Evolutionary conservation across 92 coral and sea anemone genomes (phyloP).

Genomic region (Plumapathes pennacea): DNA sequence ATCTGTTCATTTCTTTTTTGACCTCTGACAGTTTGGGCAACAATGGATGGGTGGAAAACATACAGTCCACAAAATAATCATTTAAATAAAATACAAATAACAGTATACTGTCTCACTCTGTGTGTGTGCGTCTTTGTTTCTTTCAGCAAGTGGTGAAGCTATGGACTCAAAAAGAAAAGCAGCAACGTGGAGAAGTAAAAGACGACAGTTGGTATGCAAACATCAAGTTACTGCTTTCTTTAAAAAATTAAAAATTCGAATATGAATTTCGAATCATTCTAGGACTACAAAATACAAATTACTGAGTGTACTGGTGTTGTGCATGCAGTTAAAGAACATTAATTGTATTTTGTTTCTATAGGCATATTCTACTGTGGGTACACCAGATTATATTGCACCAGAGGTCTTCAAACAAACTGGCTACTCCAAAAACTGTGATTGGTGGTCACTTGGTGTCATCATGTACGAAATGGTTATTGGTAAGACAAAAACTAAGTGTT

Average conservation of each 20-base stretch:
- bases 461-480: slow-evolving; percentile 99
- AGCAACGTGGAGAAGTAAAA: slow-evolving; percentile 97
- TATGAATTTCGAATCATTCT: background rate
- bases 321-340: too few relatives aligned
- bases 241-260: background rate
- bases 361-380: slow-evolving; percentile 98
- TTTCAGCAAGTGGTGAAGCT: slow-evolving; percentile 80
- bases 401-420: slow-evolving; percentile 93
- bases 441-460: slow-evolving; percentile 96
- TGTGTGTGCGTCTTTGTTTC: too few relatives aligned
- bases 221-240: background rate
- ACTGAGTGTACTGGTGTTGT: too few relatives aligned
- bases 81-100: too few relatives aligned
- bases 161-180: slow-evolving; percentile 96
- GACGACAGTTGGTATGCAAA: slow-evolving; percentile 77
- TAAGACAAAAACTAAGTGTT: slow-evolving; percentile 7
- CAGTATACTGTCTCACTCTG: too few relatives aligned
- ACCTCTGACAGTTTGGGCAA: background rate
- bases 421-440: slow-evolving; percentile 90
- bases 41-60: too few relatives aligned
- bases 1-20: background rate
- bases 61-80: background rate
- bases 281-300: too few relatives aligned
- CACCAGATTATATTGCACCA: slow-evolving; percentile 98
- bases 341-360: background rate